Evolutionary conservation across 1,140 invertebrate species (phyloP).

Genomic region (Pantala flavescens): DNA sequence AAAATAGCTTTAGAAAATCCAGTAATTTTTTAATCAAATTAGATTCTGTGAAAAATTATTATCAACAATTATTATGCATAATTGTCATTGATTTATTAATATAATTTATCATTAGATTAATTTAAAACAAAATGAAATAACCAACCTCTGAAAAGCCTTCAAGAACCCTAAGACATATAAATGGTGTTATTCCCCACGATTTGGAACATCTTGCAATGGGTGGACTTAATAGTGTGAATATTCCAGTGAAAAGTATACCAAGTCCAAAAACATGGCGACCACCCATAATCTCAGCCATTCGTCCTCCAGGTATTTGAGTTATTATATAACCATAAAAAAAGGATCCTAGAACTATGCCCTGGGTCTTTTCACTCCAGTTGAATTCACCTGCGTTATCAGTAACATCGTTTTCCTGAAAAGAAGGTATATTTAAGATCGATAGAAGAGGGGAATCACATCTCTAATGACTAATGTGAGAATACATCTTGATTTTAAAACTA

Average conservation of each 20-base stretch:
- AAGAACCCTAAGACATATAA: neutral
- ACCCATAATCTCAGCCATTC: constrained; percentile 65
- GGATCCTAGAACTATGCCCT: constrained; percentile 69
- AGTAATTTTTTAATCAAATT: too few species aligned
- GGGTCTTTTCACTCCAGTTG: constrained; percentile 62
- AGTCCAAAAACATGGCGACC: constrained; percentile 70
- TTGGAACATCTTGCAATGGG: constrained; percentile 46
- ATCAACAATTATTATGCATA: too few species aligned
- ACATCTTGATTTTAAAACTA: too few species aligned
- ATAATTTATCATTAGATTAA: too few species aligned
- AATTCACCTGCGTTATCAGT: constrained; percentile 51
- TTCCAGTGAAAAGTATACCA: constrained; percentile 59
- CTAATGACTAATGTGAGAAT: too few species aligned
- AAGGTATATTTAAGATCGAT: neutral
- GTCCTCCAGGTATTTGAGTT: constrained; percentile 76
- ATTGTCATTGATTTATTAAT: too few species aligned
- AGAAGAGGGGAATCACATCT: too few species aligned
- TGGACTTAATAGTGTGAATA: constrained; percentile 65
- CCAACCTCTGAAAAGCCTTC: neutral
- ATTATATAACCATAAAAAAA: constrained; percentile 81
- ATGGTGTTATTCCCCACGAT: neutral
- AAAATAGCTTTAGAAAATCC: too few species aligned
- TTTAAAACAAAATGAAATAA: too few species aligned
- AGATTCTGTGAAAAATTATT: too few species aligned
- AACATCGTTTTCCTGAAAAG: neutral